Evolutionary conservation across 2,797 vertebrate species (phyloP).

Genomic region (Phrynocephalus vlangalii): DNA sequence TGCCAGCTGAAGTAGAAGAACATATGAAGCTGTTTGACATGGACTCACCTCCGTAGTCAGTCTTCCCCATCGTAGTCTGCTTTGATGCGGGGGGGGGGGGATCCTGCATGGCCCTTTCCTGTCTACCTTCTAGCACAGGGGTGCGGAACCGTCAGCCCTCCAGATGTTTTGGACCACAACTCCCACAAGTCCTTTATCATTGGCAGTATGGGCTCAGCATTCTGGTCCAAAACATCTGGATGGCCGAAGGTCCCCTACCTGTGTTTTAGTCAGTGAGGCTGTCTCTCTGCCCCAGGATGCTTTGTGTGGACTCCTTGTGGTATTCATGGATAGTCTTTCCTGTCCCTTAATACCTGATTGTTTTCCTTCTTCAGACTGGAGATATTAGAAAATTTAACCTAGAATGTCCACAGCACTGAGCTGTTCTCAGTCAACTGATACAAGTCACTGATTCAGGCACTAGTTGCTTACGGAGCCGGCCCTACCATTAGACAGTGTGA

Average conservation of each 20-base stretch:
- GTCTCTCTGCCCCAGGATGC: neutral
- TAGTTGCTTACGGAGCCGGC: too few relatives aligned
- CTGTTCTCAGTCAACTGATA: neutral
- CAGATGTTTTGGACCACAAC: too few relatives aligned
- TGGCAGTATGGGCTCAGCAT: too few relatives aligned
- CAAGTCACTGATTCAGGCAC: neutral
- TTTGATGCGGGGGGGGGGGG: neutral
- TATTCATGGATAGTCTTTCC: neutral
- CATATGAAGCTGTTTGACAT: neutral
- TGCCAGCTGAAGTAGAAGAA: neutral
- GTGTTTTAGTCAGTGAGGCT: neutral
- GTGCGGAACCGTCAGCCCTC: too few relatives aligned
- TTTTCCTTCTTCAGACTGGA: neutral
- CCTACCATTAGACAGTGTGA: too few relatives aligned
- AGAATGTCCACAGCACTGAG: neutral
- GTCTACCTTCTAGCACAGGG: neutral
- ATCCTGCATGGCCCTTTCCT: neutral
- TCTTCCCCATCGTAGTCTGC: neutral
- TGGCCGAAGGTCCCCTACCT: too few relatives aligned
- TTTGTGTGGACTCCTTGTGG: neutral
- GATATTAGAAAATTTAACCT: neutral
- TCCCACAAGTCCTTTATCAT: too few relatives aligned
- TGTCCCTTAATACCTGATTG: neutral
- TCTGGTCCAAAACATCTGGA: too few relatives aligned
- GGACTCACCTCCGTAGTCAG: neutral